Evolutionary conservation across 2,113 vertebrate species (phyloP).

Genomic region (Pseudois nayaur): DNA sequence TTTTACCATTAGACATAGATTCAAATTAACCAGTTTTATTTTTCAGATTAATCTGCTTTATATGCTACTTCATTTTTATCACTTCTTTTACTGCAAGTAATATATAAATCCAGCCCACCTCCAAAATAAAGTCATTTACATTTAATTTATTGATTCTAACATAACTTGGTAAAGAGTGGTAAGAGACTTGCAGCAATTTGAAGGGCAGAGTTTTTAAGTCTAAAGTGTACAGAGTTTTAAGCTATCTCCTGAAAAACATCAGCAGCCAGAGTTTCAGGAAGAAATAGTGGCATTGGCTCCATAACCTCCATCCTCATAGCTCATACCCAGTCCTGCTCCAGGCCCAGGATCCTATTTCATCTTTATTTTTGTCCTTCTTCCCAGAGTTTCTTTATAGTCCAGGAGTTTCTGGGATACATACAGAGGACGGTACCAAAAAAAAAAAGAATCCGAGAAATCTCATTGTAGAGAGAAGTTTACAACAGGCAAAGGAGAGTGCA

Average conservation of each 20-base stretch:
- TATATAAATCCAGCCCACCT: not conserved
- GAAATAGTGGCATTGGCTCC: not conserved
- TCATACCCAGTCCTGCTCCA: not conserved
- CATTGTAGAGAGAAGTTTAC: not conserved
- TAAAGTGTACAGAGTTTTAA: not conserved
- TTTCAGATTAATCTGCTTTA: not conserved
- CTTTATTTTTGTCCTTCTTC: not conserved
- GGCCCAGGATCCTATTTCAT: not conserved
- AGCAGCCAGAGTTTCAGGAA: not conserved
- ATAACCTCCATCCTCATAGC: not conserved
- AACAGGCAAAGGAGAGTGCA: not conserved
- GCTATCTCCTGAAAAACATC: not conserved
- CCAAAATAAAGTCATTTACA: not conserved
- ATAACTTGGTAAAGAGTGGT: not conserved
- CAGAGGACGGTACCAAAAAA: not conserved
- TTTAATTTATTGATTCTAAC: not conserved
- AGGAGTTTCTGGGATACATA: not conserved
- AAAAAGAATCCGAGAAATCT: not conserved
- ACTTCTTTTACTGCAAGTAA: not conserved
- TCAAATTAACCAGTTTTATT: conserved; percentile 14
- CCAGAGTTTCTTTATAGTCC: not conserved
- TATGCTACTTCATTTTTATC: not conserved
- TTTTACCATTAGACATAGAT: not conserved
- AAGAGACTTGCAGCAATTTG: not conserved
- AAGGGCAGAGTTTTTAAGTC: not conserved